Percentiles rank a stretch among this genome's conserved stretches.
phyloP scores from a whole-genome alignment of 2,888 invertebrate genomes.

The Drosophila greeni region DNA sequence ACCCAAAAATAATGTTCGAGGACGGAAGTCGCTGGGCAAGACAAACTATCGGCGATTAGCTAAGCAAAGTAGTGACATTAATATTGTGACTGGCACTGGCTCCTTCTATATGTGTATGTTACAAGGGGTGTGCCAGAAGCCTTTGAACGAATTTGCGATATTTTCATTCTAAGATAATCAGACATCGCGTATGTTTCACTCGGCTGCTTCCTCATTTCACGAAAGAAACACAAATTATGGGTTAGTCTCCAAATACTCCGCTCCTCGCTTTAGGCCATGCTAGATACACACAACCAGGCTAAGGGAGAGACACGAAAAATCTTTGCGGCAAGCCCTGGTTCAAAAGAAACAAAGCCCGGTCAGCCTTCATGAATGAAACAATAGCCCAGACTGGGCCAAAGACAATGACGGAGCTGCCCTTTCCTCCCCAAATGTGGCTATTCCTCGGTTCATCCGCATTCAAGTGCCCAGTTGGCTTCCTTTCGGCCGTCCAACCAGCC shows the following conservation, averaged over 20 bases:
- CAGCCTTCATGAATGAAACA: conserved; percentile 68
- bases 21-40: conserved; percentile 55
- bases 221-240: conserved; percentile 61
- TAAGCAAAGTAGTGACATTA: conserved; percentile 59
- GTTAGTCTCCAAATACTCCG: conserved; percentile 38
- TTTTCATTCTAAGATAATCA: conserved; percentile 28
- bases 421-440: conserved; percentile 5
- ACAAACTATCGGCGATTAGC: conserved; percentile 64
- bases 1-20: conserved; percentile 44
- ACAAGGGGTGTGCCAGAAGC: conserved; percentile 10
- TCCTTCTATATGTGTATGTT: neutral
- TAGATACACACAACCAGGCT: conserved; percentile 33
- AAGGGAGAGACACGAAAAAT: conserved; percentile 33
- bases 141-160: conserved; percentile 8
- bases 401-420: conserved; percentile 32
- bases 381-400: conserved; percentile 50
- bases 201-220: conserved; percentile 54
- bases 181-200: conserved; percentile 24
- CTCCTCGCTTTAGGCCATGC: conserved; percentile 26
- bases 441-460: conserved; percentile 38
- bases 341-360: conserved; percentile 45
- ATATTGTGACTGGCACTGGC: conserved; percentile 40
- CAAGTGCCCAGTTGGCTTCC: conserved; percentile 66
- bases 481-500: conserved; percentile 45
- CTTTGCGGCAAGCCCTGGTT: conserved; percentile 46